These are phyloP conservation scores for Physella acuta DNA, from an alignment of 1,140 invertebrate species.

Conservation along the genomic window DNA sequence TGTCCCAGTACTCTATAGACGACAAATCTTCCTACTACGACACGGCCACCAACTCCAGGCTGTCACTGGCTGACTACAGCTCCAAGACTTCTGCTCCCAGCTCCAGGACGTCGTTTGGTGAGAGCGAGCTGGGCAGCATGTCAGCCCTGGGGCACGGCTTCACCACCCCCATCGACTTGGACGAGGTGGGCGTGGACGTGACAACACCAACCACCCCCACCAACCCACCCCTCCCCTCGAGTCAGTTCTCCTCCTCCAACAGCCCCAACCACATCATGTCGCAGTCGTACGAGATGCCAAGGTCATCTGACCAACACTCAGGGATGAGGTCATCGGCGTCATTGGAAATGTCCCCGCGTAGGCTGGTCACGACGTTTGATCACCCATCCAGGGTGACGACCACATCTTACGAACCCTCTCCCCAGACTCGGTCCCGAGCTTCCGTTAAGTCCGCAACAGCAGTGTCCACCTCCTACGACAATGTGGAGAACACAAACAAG, in stretches of 20 bases:
- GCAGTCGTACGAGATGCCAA: slow-evolving; percentile 7
- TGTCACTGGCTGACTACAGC: slow-evolving; percentile 45
- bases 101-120: slow-evolving; percentile 53
- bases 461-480: neutral
- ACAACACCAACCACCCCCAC: slow-evolving; percentile 26
- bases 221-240: slow-evolving; percentile 14
- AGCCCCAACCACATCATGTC: slow-evolving; percentile 17
- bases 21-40: slow-evolving; percentile 53
- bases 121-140: slow-evolving; percentile 43
- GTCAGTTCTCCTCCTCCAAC: neutral
- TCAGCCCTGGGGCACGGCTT: slow-evolving; percentile 29
- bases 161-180: slow-evolving; percentile 30
- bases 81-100: slow-evolving; percentile 46
- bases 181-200: slow-evolving; percentile 31
- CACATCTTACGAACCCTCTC: neutral
- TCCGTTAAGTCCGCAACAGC: neutral
- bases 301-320: slow-evolving; percentile 11
- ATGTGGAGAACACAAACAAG: neutral
- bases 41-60: slow-evolving; percentile 49
- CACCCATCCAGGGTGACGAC: neutral
- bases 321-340: slow-evolving; percentile 26
- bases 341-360: neutral
- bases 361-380: neutral
- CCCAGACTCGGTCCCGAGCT: neutral
- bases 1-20: slow-evolving; percentile 50